Base-by-base conservation (phyloP, 30 jellyfish, hydroid and myxozoan genomes). In the Catostylus mosaicus region DNA sequence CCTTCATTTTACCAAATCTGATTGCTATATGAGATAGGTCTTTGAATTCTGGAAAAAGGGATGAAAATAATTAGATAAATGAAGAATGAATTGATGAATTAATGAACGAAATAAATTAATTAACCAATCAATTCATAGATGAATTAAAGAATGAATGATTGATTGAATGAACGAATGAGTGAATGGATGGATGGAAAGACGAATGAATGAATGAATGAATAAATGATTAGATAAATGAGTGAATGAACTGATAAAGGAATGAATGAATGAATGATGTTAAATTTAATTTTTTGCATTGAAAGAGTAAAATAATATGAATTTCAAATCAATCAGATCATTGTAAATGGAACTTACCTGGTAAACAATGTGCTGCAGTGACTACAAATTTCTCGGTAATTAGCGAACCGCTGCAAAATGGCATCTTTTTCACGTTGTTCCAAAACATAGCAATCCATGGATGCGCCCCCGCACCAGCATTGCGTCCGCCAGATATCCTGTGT, bases 361-460 rank as follows among this genome's bases (percentile, higher is more conserved):
- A 59, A 50, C 96, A 87, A 51, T 87, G 96, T 61, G 92, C 92
- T 51, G 96, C 96, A 1, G 96, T 77, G 7, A 87, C 64, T 20
- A 87, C 77, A 87, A 90, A 87, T 30, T 78, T 52, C n/a, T 62
- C 73, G 4, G 88, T 75, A 31, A 87, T 61, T 26, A 87, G 50
- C 11, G 96, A 51, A 3, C 96, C 96, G 18, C 91, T 92, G 47
- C 96, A 87, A 57, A 87, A 67, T 34, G 82, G 59, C 33, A 47
- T 77, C 77, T 68, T 64, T 33, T 22, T 29, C 24, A 65, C 24
- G 11, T 67, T 78, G 75, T 77, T 63, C 89, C 88, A 87, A 36
- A 87, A 60, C 96, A 87, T 78, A 26, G 96, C 96, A 10, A 87
- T 87, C 96, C 96, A 87, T 6, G 96, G 96, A 30, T 78, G 96